These are phyloP conservation scores for Papilio xuthus DNA, from an alignment of 1,140 invertebrate genomes.

Conservation along the genomic window DNA sequence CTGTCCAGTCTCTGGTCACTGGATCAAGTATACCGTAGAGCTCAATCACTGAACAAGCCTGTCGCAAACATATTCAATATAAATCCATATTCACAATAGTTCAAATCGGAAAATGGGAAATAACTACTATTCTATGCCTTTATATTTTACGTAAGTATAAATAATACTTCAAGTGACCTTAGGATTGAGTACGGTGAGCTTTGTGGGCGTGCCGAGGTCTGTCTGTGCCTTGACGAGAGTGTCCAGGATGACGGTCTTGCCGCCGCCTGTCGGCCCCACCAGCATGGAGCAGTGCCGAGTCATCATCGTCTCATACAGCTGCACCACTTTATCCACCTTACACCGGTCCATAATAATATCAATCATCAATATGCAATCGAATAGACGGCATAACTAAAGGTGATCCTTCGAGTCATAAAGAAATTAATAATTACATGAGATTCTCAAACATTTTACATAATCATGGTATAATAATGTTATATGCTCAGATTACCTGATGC, in stretches of 20 bases:
- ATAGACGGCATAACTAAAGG: neutral
- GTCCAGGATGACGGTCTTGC: slow-evolving; percentile 93
- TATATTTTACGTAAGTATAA: neutral
- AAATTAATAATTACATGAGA: no score
- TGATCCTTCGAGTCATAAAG: neutral
- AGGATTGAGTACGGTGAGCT: slow-evolving; percentile 90
- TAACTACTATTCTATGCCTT: no score
- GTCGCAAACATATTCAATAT: slow-evolving; percentile 42
- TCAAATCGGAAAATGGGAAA: no score
- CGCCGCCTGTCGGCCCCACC: slow-evolving; percentile 94
- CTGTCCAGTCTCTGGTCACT: slow-evolving; percentile 93
- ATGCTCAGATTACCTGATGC: slow-evolving; percentile 83
- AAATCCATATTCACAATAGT: no score
- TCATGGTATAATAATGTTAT: neutral
- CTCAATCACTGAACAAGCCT: slow-evolving; percentile 93
- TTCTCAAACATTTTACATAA: neutral
- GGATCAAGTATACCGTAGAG: slow-evolving; percentile 95
- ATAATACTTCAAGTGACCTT: slow-evolving; percentile 82
- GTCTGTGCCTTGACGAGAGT: slow-evolving; percentile 91
- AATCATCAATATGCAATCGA: neutral
- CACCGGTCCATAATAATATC: neutral
- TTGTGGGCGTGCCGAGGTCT: slow-evolving; percentile 88
- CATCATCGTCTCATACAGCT: slow-evolving; percentile 97
- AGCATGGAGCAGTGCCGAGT: slow-evolving; percentile 95
- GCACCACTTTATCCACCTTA: slow-evolving; percentile 93